Evolutionary conservation across 2,797 vertebrate species (phyloP), one percentile per base, ranked within the genome.

Genomic region (Gallinago nigripennis): DNA sequence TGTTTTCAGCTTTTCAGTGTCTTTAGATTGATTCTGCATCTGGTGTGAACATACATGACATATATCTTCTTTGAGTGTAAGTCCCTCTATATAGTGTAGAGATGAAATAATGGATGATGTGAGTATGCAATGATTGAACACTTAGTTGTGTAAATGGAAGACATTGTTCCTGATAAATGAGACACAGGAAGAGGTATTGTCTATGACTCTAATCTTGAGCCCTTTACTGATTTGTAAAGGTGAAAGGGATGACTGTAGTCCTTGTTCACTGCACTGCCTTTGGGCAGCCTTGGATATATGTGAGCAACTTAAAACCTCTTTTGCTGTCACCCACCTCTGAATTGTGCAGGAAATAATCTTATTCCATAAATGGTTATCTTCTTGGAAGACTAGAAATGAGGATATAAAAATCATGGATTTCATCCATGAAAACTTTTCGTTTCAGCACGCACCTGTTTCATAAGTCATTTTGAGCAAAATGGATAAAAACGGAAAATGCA

Each of bases 371-470:
- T 92, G 71, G 78, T 87, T 94, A 82, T 92, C 69, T 92, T 96
- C 28, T 89, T 86, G 39, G 43, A 90, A 65, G 57, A 83, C 57
- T 87, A 93, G 88, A 92, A 96, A 80, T 60, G 57, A 71, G 64
- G 48, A 82, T 94, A 92, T 86, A 93, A 95, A 96, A 92, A 92
- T 93, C 86, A 53, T 93, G 88, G 84, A 94, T 89, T 94, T 94
- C 48, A 87, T 95, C 94, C 94, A 91, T 94, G 89, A 92, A 96
- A 96, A 90, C 85, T 94, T 95, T 82, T 92, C 53, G 64, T 80
- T 94, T 93, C 82, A 35, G 45, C 61, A 54, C 61, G 71, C 92
- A 95, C 93, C 95, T 96, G 89, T 94, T 97, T 89, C 95, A 39
- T 94, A 95, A 94, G 83, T 86, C 56, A 82, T 85, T 92, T 94